Conservation (phyloP, 2,888 invertebrate genomes). For the Campoplex capitator region DNA sequence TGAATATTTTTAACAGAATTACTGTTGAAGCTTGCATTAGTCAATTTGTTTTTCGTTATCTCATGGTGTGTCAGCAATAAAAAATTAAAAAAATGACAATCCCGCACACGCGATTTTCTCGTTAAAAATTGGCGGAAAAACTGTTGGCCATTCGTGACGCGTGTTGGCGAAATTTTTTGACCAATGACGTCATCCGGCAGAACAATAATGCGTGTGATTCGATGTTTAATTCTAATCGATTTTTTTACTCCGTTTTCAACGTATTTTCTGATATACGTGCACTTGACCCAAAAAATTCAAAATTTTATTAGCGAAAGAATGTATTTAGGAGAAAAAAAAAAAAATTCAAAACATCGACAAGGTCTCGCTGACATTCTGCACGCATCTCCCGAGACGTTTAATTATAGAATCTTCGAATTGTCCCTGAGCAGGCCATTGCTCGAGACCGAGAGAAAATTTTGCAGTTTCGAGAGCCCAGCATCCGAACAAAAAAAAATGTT, state of each 20-base stretch:
- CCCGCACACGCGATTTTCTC: conserved; percentile 23
- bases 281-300: conserved; percentile 50
- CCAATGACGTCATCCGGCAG: not conserved
- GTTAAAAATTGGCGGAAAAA: conserved; percentile 21
- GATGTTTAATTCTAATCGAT: not conserved
- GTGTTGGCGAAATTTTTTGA: conserved; percentile 14
- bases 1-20: not conserved
- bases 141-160: not conserved
- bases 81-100: not conserved
- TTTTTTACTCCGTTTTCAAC: not conserved
- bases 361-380: conserved; percentile 46
- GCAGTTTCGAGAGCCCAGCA: not conserved
- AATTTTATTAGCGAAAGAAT: conserved; percentile 14
- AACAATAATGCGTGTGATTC: conserved; percentile 28
- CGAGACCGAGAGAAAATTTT: conserved; percentile 20
- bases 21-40: not conserved
- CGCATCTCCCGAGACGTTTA: conserved; percentile 35
- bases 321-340: not conserved
- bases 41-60: conserved; percentile 5
- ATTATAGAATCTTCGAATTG: conserved; percentile 29
- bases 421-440: conserved; percentile 26
- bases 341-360: conserved; percentile 12
- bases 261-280: conserved; percentile 32
- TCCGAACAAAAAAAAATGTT: conserved; percentile 14
- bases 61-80: not conserved